phyloP scores from a whole-genome alignment of 2,113 vertebrate genomes.

The Xenopus laevis region DNA sequence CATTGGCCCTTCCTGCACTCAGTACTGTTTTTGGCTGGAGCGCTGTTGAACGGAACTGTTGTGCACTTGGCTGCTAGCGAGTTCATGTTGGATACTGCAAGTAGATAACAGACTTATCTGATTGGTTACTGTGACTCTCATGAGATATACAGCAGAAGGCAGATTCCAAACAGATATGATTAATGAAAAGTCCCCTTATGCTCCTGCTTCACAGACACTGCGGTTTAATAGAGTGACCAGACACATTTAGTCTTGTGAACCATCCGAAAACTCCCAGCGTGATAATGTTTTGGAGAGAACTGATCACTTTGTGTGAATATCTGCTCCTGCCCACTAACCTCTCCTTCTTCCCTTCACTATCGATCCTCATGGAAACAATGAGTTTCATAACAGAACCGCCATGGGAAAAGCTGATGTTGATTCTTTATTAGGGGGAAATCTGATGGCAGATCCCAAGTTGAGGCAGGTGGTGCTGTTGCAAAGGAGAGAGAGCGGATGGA shows the following conservation, averaged over 20 bases:
- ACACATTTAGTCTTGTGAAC: too few species aligned
- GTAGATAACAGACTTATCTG: constrained; percentile 14
- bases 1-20: neutral
- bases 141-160: neutral
- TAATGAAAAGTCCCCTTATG: neutral
- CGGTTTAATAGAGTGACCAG: neutral
- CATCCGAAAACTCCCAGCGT: neutral
- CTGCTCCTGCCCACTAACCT: neutral
- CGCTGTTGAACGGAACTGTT: neutral
- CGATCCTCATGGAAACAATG: constrained; percentile 1
- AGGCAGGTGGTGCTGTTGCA: too few species aligned
- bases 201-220: neutral
- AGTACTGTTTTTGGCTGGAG: neutral
- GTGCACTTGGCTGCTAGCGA: neutral
- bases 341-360: neutral
- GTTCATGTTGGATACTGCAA: constrained; percentile 10
- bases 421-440: neutral
- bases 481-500: too few species aligned
- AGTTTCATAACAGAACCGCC: neutral
- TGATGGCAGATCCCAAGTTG: too few species aligned
- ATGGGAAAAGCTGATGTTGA: neutral
- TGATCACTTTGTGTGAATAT: neutral
- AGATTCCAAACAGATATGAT: neutral
- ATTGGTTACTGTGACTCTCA: constrained; percentile 25
- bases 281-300: neutral